Percentiles rank a stretch among this genome's conserved stretches.
Conservation (phyloP, 2,888 invertebrate species). For the Hanleya hanleyi region DNA sequence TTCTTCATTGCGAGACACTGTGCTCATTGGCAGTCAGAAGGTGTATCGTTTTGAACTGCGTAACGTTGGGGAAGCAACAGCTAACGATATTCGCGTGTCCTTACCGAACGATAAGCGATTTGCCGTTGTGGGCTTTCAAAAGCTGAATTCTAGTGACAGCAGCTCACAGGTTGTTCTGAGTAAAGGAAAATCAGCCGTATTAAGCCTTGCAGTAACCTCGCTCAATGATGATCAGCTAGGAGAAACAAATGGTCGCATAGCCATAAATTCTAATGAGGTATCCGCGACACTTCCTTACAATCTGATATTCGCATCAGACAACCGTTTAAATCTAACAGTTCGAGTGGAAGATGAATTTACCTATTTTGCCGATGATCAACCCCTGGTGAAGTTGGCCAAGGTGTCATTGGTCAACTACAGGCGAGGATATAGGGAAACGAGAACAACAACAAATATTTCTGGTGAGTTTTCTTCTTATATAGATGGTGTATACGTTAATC, state of each 20-base stretch:
- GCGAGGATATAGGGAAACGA: slow-evolving; percentile 24
- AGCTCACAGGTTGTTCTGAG: slow-evolving; percentile 3
- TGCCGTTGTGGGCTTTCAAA: slow-evolving; percentile 40
- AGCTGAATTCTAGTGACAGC: too few species aligned
- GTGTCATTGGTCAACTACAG: slow-evolving; percentile 38
- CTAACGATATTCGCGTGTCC: slow-evolving; percentile 31
- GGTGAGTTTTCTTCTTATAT: too few species aligned
- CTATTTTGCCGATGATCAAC: slow-evolving; percentile 47
- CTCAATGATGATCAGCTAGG: slow-evolving; percentile 27
- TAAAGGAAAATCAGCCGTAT: slow-evolving; percentile 24
- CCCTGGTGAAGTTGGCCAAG: slow-evolving; percentile 42
- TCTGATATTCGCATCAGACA: slow-evolving; percentile 39
- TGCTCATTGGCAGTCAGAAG: slow-evolving; percentile 30
- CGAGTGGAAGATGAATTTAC: slow-evolving; percentile 54
- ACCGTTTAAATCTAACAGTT: slow-evolving; percentile 39
- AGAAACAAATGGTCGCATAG: slow-evolving; percentile 35
- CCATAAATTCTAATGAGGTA: slow-evolving; percentile 30
- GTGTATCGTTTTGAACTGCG: slow-evolving; percentile 35
- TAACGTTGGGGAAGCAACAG: slow-evolving; percentile 42
- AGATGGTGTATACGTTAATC: too few species aligned
- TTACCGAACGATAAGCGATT: slow-evolving; percentile 40
- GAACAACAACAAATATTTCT: slow-evolving; percentile 27
- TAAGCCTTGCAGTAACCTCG: slow-evolving; percentile 36
- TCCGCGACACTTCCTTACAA: slow-evolving; percentile 24
- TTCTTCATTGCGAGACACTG: slow-evolving; percentile 13